Conservation (phyloP, 2,797 vertebrate genomes). For the Pogoniulus pusillus region DNA sequence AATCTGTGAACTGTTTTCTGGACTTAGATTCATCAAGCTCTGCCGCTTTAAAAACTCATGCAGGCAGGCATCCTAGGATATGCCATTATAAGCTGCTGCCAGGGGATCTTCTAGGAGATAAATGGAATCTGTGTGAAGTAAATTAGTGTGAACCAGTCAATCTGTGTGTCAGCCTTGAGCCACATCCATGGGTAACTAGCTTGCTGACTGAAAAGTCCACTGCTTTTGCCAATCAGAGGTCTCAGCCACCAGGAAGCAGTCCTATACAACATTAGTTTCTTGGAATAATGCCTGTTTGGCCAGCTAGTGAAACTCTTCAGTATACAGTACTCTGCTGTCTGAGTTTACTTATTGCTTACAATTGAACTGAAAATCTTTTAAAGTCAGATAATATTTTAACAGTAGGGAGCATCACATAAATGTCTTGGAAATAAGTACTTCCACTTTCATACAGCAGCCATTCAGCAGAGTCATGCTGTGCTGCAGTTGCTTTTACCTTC, state of each 20-base stretch:
- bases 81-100: conserved; percentile 82
- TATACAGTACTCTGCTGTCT: background rate
- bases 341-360: conserved; percentile 58
- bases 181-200: conserved; percentile 79
- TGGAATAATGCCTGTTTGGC: conserved; percentile 67
- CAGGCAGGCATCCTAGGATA: conserved; percentile 81
- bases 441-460: conserved; percentile 29
- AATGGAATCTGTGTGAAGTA: conserved; percentile 86
- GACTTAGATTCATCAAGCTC: conserved; percentile 79
- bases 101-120: conserved; percentile 82
- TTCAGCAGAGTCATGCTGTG: conserved; percentile 35
- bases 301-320: conserved; percentile 36
- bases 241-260: conserved; percentile 64
- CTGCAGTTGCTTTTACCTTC: conserved; percentile 41
- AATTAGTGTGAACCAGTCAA: conserved; percentile 87
- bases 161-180: conserved; percentile 80
- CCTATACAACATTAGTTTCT: conserved; percentile 57
- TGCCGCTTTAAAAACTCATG: conserved; percentile 76
- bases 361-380: conserved; percentile 54
- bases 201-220: conserved; percentile 72
- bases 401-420: conserved; percentile 52
- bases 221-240: conserved; percentile 67
- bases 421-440: conserved; percentile 49
- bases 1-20: conserved; percentile 79
- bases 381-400: conserved; percentile 64